Evolutionary conservation across 1,140 invertebrate genomes (phyloP), one percentile per base, ranked within the genome.

Genomic region (Schlechtendalia chinensis): DNA sequence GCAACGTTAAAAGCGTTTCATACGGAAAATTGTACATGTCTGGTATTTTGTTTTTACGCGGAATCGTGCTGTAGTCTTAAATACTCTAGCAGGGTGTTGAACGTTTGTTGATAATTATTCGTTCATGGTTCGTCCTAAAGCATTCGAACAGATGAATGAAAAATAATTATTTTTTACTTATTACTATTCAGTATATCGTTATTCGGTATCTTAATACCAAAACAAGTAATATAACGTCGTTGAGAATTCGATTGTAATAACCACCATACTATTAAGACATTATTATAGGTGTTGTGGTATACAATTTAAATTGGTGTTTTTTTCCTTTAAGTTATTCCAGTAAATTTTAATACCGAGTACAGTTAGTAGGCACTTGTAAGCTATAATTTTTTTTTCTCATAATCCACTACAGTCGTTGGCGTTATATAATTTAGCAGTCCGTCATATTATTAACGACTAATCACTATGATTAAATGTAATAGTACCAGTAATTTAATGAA

Each of bases 381-480:
- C 63, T 67, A 39, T 11, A 32, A 63, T 12, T 12, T 12, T 19
- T 27, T n/a, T n/a, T 67, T 67, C 32, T 67, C 32, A 39, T 45
- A 67, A 45, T 14, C 32, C 29, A 45, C 63, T 67, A 22, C 19
- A 39, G 32, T 65, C 39, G 63, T 39, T 29, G 11, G 29, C 10
- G 32, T n/a, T 32, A 27, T 67, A 45, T 67, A 45, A 67, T 67
- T 67, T 45, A 65, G n/a, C 32, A 67, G n/a, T 39, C n/a, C 63
- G 32, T 67, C 29, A 39, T 67, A 10, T 67, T 39, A 67, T 67
- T 39, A 63, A 63, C 29, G 29, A 17, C 29, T 63, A 39, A 63
- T 63, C 19, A 67, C 63, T 67, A 67, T 67, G n/a, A 67, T 67
- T 67, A 67, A 67, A 3, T 45, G n/a, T 45, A 45, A 16, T 67